These are phyloP conservation scores for Cryptoblepharus egeriae DNA, from an alignment of 2,797 vertebrate species.

Conservation along the genomic window DNA sequence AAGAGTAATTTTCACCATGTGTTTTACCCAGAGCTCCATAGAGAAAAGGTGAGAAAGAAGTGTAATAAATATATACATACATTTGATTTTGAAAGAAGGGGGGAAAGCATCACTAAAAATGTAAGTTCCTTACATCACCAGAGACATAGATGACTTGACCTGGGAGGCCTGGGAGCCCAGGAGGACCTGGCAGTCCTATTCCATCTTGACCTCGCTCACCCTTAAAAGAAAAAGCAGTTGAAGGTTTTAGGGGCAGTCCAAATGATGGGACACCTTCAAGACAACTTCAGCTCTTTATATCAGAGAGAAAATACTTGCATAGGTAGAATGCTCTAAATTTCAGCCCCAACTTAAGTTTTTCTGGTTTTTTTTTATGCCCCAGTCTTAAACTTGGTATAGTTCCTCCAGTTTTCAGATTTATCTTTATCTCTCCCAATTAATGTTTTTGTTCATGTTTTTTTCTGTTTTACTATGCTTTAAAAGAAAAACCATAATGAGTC, in stretches of 20 bases:
- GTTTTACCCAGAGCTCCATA: too few species aligned
- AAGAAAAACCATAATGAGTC: too few species aligned
- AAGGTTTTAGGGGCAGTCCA: background rate
- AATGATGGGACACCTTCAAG: background rate
- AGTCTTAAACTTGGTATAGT: too few species aligned
- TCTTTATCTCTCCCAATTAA: too few species aligned
- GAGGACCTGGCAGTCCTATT: slow-evolving; percentile 81
- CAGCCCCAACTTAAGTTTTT: too few species aligned
- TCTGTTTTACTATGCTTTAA: too few species aligned
- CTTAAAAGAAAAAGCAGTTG: slow-evolving; percentile 71
- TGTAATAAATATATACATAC: background rate
- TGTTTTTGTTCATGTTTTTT: too few species aligned
- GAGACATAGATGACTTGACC: slow-evolving; percentile 82
- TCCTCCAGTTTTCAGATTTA: too few species aligned
- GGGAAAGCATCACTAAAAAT: background rate
- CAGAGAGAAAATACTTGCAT: background rate
- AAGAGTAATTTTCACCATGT: too few species aligned
- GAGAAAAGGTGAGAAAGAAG: background rate
- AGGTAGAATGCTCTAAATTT: background rate
- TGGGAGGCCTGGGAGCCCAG: slow-evolving; percentile 89
- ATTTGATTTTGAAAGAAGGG: background rate
- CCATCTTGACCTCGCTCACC: slow-evolving; percentile 89
- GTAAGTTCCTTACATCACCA: slow-evolving; percentile 58
- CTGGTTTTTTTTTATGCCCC: background rate
- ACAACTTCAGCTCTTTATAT: background rate